Conservation (phyloP, 1,140 invertebrate genomes). For the Tetramorium parvispinum region DNA sequence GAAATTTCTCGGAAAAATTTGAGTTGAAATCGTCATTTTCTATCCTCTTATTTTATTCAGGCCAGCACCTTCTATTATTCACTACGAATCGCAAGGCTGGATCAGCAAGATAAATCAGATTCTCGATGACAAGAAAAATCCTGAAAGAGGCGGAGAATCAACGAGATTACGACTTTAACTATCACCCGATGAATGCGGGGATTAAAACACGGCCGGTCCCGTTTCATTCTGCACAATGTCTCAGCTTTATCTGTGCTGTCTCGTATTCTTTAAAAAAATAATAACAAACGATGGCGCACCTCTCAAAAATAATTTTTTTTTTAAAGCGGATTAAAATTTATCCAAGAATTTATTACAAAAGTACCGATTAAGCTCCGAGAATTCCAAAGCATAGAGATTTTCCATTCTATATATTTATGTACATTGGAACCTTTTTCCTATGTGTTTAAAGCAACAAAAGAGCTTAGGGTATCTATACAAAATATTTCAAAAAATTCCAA, state of each 20-base stretch:
- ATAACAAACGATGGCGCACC: not conserved
- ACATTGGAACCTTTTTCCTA: not conserved
- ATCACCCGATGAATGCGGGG: constrained; percentile 1
- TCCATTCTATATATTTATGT: not conserved
- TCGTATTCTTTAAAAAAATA: constrained; percentile 2
- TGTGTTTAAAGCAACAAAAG: not conserved
- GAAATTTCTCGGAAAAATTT: not conserved
- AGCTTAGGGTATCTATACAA: not conserved
- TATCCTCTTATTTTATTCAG: not conserved
- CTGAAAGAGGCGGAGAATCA: constrained; percentile 27
- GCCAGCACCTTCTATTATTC: constrained; percentile 10
- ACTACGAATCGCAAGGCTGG: constrained; percentile 14
- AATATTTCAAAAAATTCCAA: not conserved
- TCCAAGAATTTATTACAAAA: not conserved
- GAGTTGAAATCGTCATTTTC: not conserved
- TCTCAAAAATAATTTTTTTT: not conserved
- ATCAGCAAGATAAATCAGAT: constrained; percentile 55
- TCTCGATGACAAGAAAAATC: constrained; percentile 53
- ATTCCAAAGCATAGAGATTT: not conserved
- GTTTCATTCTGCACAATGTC: not conserved
- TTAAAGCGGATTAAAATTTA: not conserved
- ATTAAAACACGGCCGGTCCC: constrained; percentile 10
- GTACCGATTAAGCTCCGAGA: not conserved
- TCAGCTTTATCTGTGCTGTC: not conserved
- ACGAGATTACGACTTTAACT: constrained; percentile 52